Evolutionary conservation across 2,113 vertebrate species (phyloP).

Genomic region (Erpornis zantholeuca): DNA sequence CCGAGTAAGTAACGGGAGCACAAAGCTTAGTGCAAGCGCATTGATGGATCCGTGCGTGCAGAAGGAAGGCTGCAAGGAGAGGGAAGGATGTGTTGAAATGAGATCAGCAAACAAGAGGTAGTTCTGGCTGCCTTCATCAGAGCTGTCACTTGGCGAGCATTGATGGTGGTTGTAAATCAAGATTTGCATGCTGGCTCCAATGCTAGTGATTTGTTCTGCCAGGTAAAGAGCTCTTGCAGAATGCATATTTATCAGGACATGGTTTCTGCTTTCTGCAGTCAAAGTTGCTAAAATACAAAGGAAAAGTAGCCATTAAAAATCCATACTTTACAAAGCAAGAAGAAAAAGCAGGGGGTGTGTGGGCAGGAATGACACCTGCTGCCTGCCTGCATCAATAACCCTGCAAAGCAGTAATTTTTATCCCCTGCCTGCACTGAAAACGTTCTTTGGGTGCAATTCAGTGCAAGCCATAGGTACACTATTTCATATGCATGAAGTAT

Average conservation of each 20-base stretch:
- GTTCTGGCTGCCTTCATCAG: slow-evolving; percentile 12
- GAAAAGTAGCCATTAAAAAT: slow-evolving; percentile 20
- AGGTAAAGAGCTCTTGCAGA: not conserved
- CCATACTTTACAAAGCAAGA: not conserved
- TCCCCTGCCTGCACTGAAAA: not conserved
- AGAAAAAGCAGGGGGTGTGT: not conserved
- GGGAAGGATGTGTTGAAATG: slow-evolving; percentile 14
- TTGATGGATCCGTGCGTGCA: not conserved
- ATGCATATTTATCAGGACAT: slow-evolving; percentile 18
- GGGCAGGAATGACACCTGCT: not conserved
- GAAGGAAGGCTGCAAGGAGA: not conserved
- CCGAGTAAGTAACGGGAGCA: slow-evolving; percentile 5
- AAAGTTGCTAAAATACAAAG: slow-evolving; percentile 23
- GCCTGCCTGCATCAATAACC: not conserved
- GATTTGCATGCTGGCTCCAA: slow-evolving; percentile 37
- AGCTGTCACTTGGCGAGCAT: not conserved
- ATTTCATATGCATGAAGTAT: not conserved
- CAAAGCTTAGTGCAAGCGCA: slow-evolving; percentile 12
- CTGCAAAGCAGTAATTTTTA: not conserved
- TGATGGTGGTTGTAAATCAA: slow-evolving; percentile 65
- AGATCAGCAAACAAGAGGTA: slow-evolving; percentile 42
- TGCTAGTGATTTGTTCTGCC: slow-evolving; percentile 21
- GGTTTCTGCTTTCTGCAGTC: not conserved
- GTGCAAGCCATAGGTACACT: not conserved
- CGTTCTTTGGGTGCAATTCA: not conserved